Base-by-base conservation (phyloP, 1,140 invertebrate species). In the Bombus haemorrhoidalis region DNA sequence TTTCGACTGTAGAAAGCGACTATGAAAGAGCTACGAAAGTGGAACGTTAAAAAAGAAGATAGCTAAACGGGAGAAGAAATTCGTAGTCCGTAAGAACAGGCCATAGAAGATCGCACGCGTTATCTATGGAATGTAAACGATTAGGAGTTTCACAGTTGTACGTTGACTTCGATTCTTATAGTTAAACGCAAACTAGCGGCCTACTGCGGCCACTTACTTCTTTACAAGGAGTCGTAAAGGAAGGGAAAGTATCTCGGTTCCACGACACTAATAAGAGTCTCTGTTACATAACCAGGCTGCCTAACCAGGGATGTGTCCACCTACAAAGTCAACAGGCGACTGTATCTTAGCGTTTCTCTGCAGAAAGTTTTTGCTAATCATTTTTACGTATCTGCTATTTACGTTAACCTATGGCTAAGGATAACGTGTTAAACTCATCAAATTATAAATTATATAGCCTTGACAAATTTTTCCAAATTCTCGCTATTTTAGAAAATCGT, bases 161-260 rank as follows among this genome's bases (percentile, higher is more conserved):
- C 25, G 22, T 53, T 80, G 86, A 53, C 69, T 74, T 68, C 69
- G 83, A 69, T 81, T 68, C 68, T 83, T 74, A 64, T 80, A 73
- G 75, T 53, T 75, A 74, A 66, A 57, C 39, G 25, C 69, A 83
- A 68, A 78, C 69, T 37, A 39, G 64, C 79, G 66, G 53, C 43
- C 53, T 53, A 71, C 87, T 79, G 53, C 78, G 64, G 37, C 57
- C 85, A 84, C 81, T 89, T 89, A 77, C 81, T 81, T 74, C 86
- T 89, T 83, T 78, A 85, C 64, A 73, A 86, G 85, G 72, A 91
- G 91, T 93, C 92, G 92, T 94, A 93, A 94, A 94, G 91, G 93
- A 95, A 95, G 93, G 94, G 95, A 95, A 95, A 95, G 95, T 95
- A 92, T 93, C 89, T 91, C 57, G 85, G 66, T 76, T 74, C 74